phyloP scores from a whole-genome alignment of 92 coral and sea anemone species.

The Umimayanthus kanabou region DNA sequence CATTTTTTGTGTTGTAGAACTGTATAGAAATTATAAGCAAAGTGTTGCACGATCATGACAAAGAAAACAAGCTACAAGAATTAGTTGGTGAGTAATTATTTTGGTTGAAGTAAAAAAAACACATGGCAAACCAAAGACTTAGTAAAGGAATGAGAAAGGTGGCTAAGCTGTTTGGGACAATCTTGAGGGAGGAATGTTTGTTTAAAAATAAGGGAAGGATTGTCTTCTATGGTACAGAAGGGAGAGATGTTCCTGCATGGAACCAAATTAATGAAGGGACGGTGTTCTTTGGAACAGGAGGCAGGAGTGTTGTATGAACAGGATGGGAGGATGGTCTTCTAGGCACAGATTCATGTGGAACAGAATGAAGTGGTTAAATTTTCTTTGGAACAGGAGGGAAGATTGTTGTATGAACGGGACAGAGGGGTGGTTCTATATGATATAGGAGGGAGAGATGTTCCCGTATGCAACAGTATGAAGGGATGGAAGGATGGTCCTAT shows the following conservation, averaged over 20 bases:
- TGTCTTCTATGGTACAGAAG: background rate
- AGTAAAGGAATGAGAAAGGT: too few relatives aligned
- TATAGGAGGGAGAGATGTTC: background rate
- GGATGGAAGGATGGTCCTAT: background rate
- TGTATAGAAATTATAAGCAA: constrained; percentile 27
- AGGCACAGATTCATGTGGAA: background rate
- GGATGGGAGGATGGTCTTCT: background rate
- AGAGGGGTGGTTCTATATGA: background rate
- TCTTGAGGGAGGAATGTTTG: background rate
- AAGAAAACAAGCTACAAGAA: constrained; percentile 24
- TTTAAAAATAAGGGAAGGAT: background rate
- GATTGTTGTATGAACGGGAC: background rate
- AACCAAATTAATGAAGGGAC: too few relatives aligned
- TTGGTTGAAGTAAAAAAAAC: background rate
- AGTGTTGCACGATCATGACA: constrained; percentile 18
- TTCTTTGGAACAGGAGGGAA: background rate
- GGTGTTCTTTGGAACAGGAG: too few relatives aligned
- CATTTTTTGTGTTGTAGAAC: background rate
- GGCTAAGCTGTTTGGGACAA: background rate
- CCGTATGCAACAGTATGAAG: background rate
- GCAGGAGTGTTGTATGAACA: background rate
- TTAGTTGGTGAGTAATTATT: constrained; percentile 28
- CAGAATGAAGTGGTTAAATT: background rate
- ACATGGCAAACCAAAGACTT: background rate
- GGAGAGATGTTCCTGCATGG: background rate